Conservation (phyloP, 2,888 invertebrate species). For the Formica aserva region DNA sequence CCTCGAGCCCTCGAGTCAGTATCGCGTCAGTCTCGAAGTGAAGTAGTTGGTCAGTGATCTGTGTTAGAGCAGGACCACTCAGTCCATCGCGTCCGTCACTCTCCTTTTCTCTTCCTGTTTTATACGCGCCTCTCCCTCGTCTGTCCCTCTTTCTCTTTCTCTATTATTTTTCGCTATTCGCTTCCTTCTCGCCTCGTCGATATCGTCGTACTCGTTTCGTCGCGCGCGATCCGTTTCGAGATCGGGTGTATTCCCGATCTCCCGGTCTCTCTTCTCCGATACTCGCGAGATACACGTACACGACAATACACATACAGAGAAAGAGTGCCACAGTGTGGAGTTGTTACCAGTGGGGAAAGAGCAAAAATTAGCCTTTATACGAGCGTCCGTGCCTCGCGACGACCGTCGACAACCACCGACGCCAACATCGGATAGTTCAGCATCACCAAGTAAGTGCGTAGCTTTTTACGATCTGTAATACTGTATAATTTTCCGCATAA, state of each 20-base stretch:
- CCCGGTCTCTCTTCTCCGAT: constrained; percentile 36
- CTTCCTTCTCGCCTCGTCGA: constrained; percentile 9
- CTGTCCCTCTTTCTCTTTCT: constrained; percentile 51
- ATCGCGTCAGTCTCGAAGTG: constrained; percentile 82
- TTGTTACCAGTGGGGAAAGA: constrained; percentile 72
- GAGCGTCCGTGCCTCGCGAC: constrained; percentile 70
- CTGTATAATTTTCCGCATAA: not conserved
- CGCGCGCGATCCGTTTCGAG: not conserved
- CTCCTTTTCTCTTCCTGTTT: constrained; percentile 50
- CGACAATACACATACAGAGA: constrained; percentile 63
- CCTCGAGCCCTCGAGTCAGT: constrained; percentile 74
- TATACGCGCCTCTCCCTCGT: constrained; percentile 34
- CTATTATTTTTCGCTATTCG: constrained; percentile 28
- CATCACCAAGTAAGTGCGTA: constrained; percentile 68
- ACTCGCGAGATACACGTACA: constrained; percentile 46
- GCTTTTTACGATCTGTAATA: constrained; percentile 26
- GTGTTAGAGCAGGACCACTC: constrained; percentile 79
- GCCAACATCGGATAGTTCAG: constrained; percentile 59
- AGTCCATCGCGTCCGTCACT: constrained; percentile 46
- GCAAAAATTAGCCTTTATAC: constrained; percentile 69
- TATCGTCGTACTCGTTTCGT: constrained; percentile 6
- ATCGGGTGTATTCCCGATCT: constrained; percentile 29
- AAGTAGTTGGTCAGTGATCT: constrained; percentile 82
- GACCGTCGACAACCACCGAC: constrained; percentile 41
- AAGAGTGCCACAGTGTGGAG: constrained; percentile 73